Percentiles rank a stretch among this genome's conserved stretches.
These are phyloP conservation scores for Neodiprion virginianus DNA, from an alignment of 1,140 invertebrate genomes.

Conservation along the genomic window DNA sequence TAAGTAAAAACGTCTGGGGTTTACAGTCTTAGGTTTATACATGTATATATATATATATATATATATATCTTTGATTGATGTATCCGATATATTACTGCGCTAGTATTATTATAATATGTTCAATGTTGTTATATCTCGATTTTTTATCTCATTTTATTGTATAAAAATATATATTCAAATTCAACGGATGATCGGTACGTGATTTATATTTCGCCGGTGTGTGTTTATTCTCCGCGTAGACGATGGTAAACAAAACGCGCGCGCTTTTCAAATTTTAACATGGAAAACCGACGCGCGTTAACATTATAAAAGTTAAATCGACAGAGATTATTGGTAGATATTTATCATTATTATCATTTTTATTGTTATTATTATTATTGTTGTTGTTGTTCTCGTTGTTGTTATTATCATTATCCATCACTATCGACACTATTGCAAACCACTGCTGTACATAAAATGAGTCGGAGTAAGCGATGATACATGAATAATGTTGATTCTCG, in stretches of 20 bases:
- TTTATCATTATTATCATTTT: neutral
- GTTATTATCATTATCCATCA: neutral
- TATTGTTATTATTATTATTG: neutral
- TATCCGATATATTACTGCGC: neutral
- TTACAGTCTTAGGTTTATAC: neutral
- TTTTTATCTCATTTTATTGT: neutral
- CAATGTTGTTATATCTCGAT: slow-evolving; percentile 1
- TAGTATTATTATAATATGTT: slow-evolving; percentile 7
- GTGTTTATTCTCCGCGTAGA: no score
- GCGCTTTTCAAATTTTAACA: no score
- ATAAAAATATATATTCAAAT: neutral
- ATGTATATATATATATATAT: neutral
- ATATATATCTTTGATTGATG: neutral
- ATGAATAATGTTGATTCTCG: no score
- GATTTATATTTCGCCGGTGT: neutral
- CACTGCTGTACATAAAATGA: neutral
- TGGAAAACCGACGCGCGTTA: neutral
- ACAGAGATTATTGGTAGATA: neutral
- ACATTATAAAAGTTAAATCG: neutral
- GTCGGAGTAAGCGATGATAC: no score
- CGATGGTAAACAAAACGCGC: no score
- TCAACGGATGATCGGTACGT: neutral
- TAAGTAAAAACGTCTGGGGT: no score
- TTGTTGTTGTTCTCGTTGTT: neutral
- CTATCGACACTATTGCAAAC: neutral